Conservation (phyloP, 2,888 invertebrate species). For the Bellardia pandia region DNA sequence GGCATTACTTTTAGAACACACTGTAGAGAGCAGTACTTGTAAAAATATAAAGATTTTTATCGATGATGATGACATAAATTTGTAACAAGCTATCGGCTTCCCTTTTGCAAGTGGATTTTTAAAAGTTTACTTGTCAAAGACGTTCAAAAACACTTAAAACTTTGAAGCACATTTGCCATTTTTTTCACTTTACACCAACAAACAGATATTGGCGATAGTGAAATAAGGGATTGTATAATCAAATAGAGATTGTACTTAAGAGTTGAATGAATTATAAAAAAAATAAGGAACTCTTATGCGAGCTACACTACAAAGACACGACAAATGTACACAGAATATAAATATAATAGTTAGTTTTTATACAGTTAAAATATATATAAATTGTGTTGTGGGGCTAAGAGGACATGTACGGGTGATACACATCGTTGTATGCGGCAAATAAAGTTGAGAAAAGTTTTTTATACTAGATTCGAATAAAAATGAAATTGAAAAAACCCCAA, state of each 20-base stretch:
- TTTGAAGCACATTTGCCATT: slow-evolving; percentile 49
- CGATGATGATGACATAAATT: slow-evolving; percentile 55
- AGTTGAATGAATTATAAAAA: slow-evolving; percentile 50
- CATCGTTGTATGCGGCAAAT: slow-evolving; percentile 49
- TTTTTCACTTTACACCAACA: slow-evolving; percentile 12
- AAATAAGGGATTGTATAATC: slow-evolving; percentile 16
- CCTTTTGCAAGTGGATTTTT: slow-evolving; percentile 39
- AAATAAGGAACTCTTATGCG: background rate
- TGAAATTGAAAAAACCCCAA: background rate
- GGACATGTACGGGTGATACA: background rate
- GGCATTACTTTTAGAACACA: background rate
- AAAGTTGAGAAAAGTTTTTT: slow-evolving; percentile 56
- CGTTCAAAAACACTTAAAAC: slow-evolving; percentile 57
- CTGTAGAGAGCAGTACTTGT: background rate
- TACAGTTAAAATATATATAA: background rate
- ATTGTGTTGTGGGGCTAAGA: slow-evolving; percentile 2
- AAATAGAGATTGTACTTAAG: slow-evolving; percentile 31
- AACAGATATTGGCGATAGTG: slow-evolving; percentile 4
- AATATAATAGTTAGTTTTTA: background rate
- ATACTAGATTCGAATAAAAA: background rate
- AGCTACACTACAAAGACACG: background rate
- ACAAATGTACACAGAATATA: background rate
- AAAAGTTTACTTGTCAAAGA: slow-evolving; percentile 55
- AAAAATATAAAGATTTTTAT: slow-evolving; percentile 6
- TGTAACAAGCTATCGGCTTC: slow-evolving; percentile 51